Evolutionary conservation across 2,797 vertebrate species (phyloP).

Genomic region (Falco cherrug): DNA sequence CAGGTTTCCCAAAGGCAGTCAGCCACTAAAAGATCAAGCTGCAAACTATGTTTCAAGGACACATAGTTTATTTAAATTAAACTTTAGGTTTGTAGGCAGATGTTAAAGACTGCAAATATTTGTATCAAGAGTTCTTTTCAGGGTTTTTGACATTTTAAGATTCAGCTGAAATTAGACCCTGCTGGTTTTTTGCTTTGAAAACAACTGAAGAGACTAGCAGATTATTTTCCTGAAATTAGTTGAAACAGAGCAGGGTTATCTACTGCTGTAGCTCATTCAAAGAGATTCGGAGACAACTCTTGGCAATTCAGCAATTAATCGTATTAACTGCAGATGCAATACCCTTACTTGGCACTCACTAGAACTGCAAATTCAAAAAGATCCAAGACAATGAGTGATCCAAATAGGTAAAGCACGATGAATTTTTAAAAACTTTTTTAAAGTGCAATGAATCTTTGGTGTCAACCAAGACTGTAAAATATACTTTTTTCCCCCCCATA

Average conservation of each 20-base stretch:
- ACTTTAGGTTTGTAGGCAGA: neutral
- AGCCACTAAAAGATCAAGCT: neutral
- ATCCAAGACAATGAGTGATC: conserved; percentile 5
- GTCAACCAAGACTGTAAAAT: neutral
- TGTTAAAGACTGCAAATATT: neutral
- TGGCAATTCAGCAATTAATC: conserved; percentile 53
- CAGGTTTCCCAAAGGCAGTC: neutral
- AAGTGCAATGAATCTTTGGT: neutral
- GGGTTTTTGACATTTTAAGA: neutral
- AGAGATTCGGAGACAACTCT: conserved; percentile 7
- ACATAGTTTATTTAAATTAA: neutral
- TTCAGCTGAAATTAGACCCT: neutral
- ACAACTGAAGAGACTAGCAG: neutral
- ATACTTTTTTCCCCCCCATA: neutral
- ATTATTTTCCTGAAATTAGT: conserved; percentile 48
- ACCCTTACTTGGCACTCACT: neutral
- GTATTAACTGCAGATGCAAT: conserved; percentile 10
- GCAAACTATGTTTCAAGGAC: neutral
- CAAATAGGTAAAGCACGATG: neutral
- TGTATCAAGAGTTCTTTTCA: neutral
- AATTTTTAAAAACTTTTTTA: neutral
- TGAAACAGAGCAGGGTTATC: neutral
- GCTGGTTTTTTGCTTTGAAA: neutral
- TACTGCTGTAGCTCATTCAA: neutral
- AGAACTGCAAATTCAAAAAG: neutral